Evolutionary conservation across 2,113 vertebrate genomes (phyloP).

Genomic region (Siphamia tubifer): DNA sequence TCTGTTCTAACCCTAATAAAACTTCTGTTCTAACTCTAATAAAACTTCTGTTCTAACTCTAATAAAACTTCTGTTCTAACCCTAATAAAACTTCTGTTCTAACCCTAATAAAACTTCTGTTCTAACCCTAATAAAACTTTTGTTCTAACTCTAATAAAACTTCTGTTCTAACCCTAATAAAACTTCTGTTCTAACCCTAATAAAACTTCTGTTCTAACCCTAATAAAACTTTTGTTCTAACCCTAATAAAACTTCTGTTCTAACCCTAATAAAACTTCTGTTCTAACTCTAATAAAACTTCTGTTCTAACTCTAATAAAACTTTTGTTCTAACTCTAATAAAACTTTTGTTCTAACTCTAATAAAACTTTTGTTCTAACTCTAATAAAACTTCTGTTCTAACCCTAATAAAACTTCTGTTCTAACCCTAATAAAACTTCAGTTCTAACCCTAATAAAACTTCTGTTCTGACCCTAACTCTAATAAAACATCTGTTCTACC

Average conservation of each 20-base stretch:
- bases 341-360: accelerated
- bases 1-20: accelerated
- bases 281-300: accelerated
- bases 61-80: accelerated
- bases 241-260: accelerated
- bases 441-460: accelerated
- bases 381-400: accelerated
- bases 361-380: accelerated
- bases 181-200: accelerated
- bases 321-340: accelerated
- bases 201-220: accelerated
- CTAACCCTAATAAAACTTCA: accelerated
- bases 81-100: accelerated
- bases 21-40: accelerated
- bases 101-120: accelerated
- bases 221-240: accelerated
- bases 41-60: accelerated
- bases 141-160: accelerated
- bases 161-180: accelerated
- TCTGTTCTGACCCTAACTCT: no score
- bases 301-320: accelerated
- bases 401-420: accelerated
- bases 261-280: accelerated
- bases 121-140: accelerated
- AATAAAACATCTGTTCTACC: accelerated